Conservation (phyloP, 2,113 vertebrate species). For the Scolopax mira region DNA sequence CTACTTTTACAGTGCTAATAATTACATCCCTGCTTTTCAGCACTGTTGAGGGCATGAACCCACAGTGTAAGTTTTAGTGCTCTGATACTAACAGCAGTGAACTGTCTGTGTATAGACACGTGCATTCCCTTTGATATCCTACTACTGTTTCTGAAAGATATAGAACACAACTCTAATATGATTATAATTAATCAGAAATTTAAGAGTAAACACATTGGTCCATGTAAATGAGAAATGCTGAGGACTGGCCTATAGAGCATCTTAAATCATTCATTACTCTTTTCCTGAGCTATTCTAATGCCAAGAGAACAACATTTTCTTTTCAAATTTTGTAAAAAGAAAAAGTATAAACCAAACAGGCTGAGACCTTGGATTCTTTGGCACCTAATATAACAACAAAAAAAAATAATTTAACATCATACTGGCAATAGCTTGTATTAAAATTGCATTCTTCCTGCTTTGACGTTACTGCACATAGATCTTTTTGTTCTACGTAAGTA, state of each 20-base stretch:
- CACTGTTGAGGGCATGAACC: background rate
- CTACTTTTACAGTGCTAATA: background rate
- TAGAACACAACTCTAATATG: background rate
- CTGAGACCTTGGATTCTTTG: conserved; percentile 59
- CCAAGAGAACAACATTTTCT: background rate
- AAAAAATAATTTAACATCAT: conserved; percentile 46
- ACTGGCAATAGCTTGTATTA: conserved; percentile 31
- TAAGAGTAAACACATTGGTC: background rate
- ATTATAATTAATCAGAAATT: background rate
- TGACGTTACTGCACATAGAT: conserved; percentile 14
- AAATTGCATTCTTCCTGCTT: conserved; percentile 40
- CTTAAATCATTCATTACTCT: conserved; percentile 12
- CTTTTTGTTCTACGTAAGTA: conserved; percentile 14
- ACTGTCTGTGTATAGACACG: background rate
- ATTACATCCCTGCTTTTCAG: background rate
- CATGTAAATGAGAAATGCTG: background rate
- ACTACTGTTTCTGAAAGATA: background rate
- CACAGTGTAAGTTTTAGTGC: background rate
- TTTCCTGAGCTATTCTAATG: background rate
- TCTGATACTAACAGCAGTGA: background rate
- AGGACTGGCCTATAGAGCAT: background rate
- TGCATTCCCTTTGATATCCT: background rate
- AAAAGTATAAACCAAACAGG: conserved; percentile 33
- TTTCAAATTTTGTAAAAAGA: conserved; percentile 16
- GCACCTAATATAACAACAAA: conserved; percentile 54